A percentile compares a stretch with the other conserved stretches of the same genome.
These are phyloP conservation scores for Polylopha cassiicola DNA, from an alignment of 2,888 invertebrate genomes.

Conservation along the genomic window DNA sequence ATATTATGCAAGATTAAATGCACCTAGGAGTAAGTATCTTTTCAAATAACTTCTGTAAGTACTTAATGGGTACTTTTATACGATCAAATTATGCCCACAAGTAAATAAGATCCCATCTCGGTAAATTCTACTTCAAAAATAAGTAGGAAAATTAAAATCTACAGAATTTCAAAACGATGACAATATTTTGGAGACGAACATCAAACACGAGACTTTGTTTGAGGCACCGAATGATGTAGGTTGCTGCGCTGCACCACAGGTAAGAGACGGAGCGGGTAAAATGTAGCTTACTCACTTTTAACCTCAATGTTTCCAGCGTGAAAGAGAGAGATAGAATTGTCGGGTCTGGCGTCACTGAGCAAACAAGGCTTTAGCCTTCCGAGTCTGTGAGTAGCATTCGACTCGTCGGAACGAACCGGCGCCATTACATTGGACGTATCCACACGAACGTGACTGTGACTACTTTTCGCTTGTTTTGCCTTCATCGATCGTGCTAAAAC, in stretches of 20 bases:
- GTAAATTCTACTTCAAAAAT: too few relatives aligned
- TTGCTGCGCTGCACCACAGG: constrained; percentile 64
- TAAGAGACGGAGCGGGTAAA: constrained; percentile 34
- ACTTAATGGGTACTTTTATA: too few relatives aligned
- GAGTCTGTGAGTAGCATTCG: constrained; percentile 64
- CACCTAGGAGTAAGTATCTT: too few relatives aligned
- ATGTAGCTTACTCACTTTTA: constrained; percentile 42
- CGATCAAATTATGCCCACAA: too few relatives aligned
- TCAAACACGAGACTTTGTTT: constrained; percentile 62
- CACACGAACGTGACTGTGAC: constrained; percentile 72
- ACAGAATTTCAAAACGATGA: constrained; percentile 26
- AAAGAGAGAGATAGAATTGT: constrained; percentile 42
- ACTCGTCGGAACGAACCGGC: constrained; percentile 61
- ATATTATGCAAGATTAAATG: too few relatives aligned
- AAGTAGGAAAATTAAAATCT: too few relatives aligned
- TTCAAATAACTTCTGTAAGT: too few relatives aligned
- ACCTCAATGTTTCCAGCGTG: constrained; percentile 6
- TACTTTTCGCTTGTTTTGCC: constrained; percentile 63
- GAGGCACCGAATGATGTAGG: constrained; percentile 61
- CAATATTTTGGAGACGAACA: constrained; percentile 51
- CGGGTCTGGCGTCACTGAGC: constrained; percentile 60
- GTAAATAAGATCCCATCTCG: too few relatives aligned
- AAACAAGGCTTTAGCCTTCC: constrained; percentile 72
- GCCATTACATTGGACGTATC: constrained; percentile 73
- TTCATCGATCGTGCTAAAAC: constrained; percentile 68